phyloP scores from a whole-genome alignment of 2,113 vertebrate species.

The Rhinichthys klamathensis region DNA sequence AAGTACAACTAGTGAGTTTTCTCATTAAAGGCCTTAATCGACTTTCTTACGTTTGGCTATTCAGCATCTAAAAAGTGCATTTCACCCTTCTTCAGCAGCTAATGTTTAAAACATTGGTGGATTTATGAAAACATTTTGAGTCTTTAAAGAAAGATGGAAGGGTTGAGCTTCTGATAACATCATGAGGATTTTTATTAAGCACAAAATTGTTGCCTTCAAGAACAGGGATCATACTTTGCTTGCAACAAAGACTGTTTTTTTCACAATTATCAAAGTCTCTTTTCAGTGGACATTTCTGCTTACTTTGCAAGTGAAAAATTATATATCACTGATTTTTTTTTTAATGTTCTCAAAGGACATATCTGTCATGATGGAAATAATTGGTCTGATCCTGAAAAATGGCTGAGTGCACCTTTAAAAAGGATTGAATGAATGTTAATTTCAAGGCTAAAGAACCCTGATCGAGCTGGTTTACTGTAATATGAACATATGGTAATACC shows the following conservation, averaged over 20 bases:
- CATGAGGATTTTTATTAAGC: constrained; percentile 20
- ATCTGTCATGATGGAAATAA: neutral
- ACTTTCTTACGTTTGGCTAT: neutral
- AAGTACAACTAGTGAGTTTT: constrained; percentile 17
- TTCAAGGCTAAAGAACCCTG: constrained; percentile 33
- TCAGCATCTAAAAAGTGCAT: constrained; percentile 39
- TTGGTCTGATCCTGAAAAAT: constrained; percentile 22
- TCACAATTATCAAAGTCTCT: neutral
- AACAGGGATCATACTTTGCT: neutral
- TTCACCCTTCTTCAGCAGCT: neutral
- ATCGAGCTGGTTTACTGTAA: constrained; percentile 19
- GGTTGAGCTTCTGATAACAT: neutral
- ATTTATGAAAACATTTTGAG: neutral
- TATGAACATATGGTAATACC: constrained; percentile 1
- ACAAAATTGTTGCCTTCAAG: constrained; percentile 3
- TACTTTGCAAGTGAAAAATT: neutral
- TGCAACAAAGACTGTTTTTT: neutral
- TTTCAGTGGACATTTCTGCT: constrained; percentile 14
- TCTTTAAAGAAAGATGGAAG: neutral
- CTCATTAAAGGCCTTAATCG: constrained; percentile 51
- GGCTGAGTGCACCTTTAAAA: constrained; percentile 2
- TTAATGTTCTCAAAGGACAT: neutral
- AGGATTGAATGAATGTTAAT: constrained; percentile 9
- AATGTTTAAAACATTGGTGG: neutral
- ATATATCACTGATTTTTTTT: neutral